Evolutionary conservation across 2,888 invertebrate genomes (phyloP).

Genomic region (Rotaria sp.): DNA sequence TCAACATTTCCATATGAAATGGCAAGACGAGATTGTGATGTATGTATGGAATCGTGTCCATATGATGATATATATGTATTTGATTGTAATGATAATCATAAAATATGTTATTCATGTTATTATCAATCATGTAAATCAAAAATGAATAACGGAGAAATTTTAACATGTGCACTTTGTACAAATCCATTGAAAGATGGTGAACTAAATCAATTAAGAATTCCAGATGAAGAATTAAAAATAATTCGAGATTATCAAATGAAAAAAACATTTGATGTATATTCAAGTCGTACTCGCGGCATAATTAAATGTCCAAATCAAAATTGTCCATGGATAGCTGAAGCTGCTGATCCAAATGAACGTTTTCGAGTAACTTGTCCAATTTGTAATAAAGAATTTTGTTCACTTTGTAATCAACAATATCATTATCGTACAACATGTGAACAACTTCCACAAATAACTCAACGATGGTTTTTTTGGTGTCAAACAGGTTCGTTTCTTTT

Average conservation of each 20-base stretch:
- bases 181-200: background rate
- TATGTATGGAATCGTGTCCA: background rate
- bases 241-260: background rate
- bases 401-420: background rate
- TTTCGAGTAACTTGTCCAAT: background rate
- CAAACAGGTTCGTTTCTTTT: background rate
- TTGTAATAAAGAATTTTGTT: background rate
- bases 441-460: background rate
- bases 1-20: background rate
- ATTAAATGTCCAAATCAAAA: background rate
- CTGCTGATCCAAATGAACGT: background rate
- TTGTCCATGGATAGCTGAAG: background rate
- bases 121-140: background rate
- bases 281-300: background rate
- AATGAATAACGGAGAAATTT: background rate
- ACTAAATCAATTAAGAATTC: background rate
- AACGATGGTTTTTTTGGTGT: background rate
- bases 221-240: background rate
- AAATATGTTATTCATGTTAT: slow-evolving; percentile 10
- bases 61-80: slow-evolving; percentile 23
- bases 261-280: background rate
- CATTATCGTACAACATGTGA: background rate
- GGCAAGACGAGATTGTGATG: background rate
- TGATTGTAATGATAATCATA: background rate
- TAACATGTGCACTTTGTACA: background rate